These are phyloP conservation scores for Darevskia mixta DNA, from an alignment of 2,797 vertebrate species.

Conservation along the genomic window DNA sequence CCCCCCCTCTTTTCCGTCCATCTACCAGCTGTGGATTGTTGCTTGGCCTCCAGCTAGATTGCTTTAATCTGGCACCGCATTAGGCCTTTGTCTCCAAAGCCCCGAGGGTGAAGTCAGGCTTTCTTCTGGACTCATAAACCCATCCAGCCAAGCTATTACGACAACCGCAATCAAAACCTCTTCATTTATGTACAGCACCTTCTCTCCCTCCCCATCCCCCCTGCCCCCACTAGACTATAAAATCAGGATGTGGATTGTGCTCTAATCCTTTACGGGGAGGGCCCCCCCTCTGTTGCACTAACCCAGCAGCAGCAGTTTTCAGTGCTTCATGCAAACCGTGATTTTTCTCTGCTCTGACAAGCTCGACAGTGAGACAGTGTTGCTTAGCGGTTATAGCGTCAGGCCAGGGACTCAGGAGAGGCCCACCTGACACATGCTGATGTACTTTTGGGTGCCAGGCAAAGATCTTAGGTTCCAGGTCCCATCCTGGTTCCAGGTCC, in stretches of 20 bases:
- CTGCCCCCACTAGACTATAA: not conserved
- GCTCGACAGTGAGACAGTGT: too few species aligned
- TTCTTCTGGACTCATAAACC: not conserved
- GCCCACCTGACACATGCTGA: too few species aligned
- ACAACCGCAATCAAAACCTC: not conserved
- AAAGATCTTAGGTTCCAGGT: too few species aligned
- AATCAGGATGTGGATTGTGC: not conserved
- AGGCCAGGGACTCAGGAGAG: too few species aligned
- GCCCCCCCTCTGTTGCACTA: not conserved
- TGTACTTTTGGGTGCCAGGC: too few species aligned
- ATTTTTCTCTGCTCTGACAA: accelerated
- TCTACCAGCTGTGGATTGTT: conserved; percentile 17
- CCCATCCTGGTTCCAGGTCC: too few species aligned
- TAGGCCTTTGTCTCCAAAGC: not conserved
- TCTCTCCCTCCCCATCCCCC: not conserved
- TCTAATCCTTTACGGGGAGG: accelerated
- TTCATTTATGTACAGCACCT: not conserved
- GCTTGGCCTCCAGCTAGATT: not conserved
- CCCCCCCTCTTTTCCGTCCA: not conserved
- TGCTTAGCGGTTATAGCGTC: too few species aligned
- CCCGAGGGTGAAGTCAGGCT: not conserved
- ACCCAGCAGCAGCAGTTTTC: not conserved
- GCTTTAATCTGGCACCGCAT: not conserved
- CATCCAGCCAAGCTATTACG: conserved; percentile 22
- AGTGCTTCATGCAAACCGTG: not conserved